phyloP scores from a whole-genome alignment of 2,888 invertebrate genomes.

The Trachelus stipa region DNA sequence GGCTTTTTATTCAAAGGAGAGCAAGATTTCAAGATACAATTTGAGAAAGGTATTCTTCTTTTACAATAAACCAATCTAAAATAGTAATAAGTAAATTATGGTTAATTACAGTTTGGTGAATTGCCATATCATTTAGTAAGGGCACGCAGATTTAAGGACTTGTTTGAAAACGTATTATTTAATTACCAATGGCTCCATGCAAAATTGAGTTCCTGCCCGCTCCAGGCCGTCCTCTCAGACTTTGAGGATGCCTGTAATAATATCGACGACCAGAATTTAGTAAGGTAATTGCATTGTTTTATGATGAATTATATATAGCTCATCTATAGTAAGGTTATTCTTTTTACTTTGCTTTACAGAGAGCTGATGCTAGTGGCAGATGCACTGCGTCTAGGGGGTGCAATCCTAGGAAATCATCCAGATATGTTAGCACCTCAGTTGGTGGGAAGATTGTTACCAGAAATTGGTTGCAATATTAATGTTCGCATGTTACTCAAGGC shows the following conservation, averaged over 20 bases:
- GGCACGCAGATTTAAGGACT: slow-evolving; percentile 88
- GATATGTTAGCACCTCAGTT: slow-evolving; percentile 97
- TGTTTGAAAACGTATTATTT: slow-evolving; percentile 93
- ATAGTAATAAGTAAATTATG: background rate
- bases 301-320: background rate
- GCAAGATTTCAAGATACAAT: slow-evolving; percentile 90
- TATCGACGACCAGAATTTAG: slow-evolving; percentile 85
- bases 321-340: background rate
- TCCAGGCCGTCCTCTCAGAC: slow-evolving; percentile 94
- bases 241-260: slow-evolving; percentile 92
- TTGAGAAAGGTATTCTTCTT: slow-evolving; percentile 81
- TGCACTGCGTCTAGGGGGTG: slow-evolving; percentile 92
- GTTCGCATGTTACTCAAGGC: slow-evolving; percentile 90
- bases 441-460: slow-evolving; percentile 91
- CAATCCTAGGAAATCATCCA: slow-evolving; percentile 90
- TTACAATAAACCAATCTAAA: background rate
- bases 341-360: slow-evolving; percentile 65
- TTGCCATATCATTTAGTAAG: slow-evolving; percentile 94
- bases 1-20: slow-evolving; percentile 91
- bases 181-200: slow-evolving; percentile 98
- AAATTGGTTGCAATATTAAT: slow-evolving; percentile 83
- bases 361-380: slow-evolving; percentile 94
- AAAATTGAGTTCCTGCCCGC: slow-evolving; percentile 93
- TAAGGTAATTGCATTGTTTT: slow-evolving; percentile 69
- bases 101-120: slow-evolving; percentile 83